Conservation (phyloP, 2,888 invertebrate species). For the Brachyptera risi region DNA sequence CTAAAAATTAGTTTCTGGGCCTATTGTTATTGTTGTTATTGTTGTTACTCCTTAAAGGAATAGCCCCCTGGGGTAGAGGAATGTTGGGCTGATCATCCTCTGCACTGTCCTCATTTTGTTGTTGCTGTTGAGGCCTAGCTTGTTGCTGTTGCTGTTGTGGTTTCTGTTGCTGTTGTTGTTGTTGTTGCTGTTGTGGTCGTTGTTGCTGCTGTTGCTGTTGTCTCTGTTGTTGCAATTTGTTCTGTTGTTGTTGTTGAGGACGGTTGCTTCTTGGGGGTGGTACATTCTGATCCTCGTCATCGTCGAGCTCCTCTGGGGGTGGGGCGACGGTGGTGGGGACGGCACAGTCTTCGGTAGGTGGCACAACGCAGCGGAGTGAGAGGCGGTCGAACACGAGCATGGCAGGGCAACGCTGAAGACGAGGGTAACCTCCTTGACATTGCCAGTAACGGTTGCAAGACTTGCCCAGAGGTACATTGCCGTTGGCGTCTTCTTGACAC, state of each 20-base stretch:
- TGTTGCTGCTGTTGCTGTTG: slow-evolving; percentile 28
- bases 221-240: slow-evolving; percentile 30
- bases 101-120: slow-evolving; percentile 15
- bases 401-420: slow-evolving; percentile 84
- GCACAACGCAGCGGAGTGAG: slow-evolving; percentile 79
- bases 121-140: slow-evolving; percentile 24
- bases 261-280: slow-evolving; percentile 29
- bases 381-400: slow-evolving; percentile 83
- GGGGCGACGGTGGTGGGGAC: slow-evolving; percentile 71
- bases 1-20: slow-evolving; percentile 27
- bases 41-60: slow-evolving; percentile 25
- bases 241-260: slow-evolving; percentile 22
- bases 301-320: slow-evolving; percentile 48
- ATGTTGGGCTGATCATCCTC: slow-evolving; percentile 21
- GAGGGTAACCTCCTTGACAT: slow-evolving; percentile 89
- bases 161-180: slow-evolving; percentile 27
- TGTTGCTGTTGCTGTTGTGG: slow-evolving; percentile 30
- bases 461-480: slow-evolving; percentile 85
- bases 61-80: slow-evolving; percentile 26
- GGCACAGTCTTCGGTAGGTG: slow-evolving; percentile 87
- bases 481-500: slow-evolving; percentile 87
- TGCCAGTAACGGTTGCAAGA: slow-evolving; percentile 94
- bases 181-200: slow-evolving; percentile 29
- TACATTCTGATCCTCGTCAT: slow-evolving; percentile 35
- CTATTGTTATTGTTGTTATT: slow-evolving; percentile 22